Base-by-base conservation (phyloP, 2,113 vertebrate species). In the Phaetusa simplex region DNA sequence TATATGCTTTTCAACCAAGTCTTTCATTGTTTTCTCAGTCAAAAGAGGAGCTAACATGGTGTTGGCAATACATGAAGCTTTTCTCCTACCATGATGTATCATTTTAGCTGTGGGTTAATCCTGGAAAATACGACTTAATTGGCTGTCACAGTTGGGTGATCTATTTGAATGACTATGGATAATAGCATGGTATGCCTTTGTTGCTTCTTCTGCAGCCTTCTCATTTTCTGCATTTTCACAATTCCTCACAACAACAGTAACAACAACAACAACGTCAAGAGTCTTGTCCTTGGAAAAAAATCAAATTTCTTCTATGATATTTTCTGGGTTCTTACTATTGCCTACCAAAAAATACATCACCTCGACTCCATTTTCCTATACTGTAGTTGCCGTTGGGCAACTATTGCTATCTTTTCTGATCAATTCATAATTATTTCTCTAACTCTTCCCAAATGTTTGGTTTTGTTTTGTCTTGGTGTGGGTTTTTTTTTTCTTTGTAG, bases 171-270 rank as follows among this genome's bases (percentile, higher is more conserved):
- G 17, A 81, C 55, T 86, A 26, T 1, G 2, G 72, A 81, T 70
- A 95, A 93, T 32, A 83, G 8, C 3, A 52, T 15, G 36, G 27
- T 23, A 29, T 23, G 74, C 17, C n/a, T 91, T 92, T 86, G 64
- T 42, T 66, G 53, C 72, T 96, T 74, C n/a, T 90, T 52, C 42
- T 86, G 52, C 50, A 92, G 38, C 26, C 69, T 50, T 40, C 80
- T 70, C 24, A 59, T 95, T 95, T 83, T 62, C 58, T 78, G 50
- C 26, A 50, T 90, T 92, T 95, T 74, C 77, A 92, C 79, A 81
- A 23, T 74, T 77, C 52, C n/a, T 58, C 29, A 78, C 6, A 16
- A 52, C 18, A 81, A 29, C 14, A 72, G 10, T 5, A 90, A 52
- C 16, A 90, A 40, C 43, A 66, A 65, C 7, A 87, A 34, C 2